These are phyloP conservation scores for Lota lota DNA, from an alignment of 2,113 vertebrate species.

Conservation along the genomic window DNA sequence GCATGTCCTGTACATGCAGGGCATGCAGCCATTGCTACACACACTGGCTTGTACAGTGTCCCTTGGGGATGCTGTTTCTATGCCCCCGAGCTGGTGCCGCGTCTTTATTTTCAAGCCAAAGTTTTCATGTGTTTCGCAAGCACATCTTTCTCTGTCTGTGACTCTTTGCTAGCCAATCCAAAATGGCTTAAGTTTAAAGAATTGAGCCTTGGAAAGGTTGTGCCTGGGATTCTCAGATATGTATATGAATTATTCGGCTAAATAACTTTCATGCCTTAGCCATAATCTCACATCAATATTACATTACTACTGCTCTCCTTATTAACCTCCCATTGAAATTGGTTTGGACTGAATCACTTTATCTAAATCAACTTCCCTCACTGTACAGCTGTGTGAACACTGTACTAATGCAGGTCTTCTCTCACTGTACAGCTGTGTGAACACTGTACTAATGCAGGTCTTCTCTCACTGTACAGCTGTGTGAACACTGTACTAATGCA, in stretches of 20 bases:
- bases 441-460: too few species aligned
- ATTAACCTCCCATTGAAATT: too few species aligned
- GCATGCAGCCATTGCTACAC: constrained; percentile 12
- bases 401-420: neutral
- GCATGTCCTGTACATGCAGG: constrained; percentile 21
- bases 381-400: neutral
- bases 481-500: too few species aligned
- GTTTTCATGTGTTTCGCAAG: constrained; percentile 80
- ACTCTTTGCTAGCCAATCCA: constrained; percentile 15
- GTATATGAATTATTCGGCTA: too few species aligned
- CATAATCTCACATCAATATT: too few species aligned
- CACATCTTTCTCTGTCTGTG: constrained; percentile 25
- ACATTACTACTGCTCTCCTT: too few species aligned
- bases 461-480: too few species aligned
- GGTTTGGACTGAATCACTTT: too few species aligned
- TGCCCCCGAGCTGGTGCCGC: constrained; percentile 69
- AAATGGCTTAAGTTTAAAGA: constrained; percentile 24
- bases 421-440: too few species aligned
- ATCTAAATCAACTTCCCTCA: too few species aligned
- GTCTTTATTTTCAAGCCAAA: constrained; percentile 92
- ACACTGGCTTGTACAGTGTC: constrained; percentile 22
- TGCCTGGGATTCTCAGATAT: constrained; percentile 21
- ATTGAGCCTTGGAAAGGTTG: constrained; percentile 18
- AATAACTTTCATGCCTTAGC: too few species aligned
- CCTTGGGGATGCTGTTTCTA: constrained; percentile 22